Evolutionary conservation across 1,140 invertebrate species (phyloP).

Genomic region (Diachasmimorpha longicaudata): DNA sequence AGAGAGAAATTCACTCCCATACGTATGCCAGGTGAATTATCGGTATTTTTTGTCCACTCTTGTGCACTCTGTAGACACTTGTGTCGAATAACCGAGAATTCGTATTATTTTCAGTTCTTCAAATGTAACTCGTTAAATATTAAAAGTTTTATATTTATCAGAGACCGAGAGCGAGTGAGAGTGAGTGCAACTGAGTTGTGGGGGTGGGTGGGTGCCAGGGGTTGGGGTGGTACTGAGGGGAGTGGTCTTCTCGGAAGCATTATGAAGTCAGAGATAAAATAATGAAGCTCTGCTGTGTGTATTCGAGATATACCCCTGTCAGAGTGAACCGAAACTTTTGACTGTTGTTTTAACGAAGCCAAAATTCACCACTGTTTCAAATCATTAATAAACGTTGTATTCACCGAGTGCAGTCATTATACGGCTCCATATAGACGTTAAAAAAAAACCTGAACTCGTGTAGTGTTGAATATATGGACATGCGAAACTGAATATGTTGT

Average conservation of each 20-base stretch:
- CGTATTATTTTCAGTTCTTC: background rate
- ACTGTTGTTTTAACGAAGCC: background rate
- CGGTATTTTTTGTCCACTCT: background rate
- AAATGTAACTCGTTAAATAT: background rate
- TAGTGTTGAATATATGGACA: background rate
- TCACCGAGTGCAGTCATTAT: background rate
- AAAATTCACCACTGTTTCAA: background rate
- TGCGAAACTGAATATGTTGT: background rate
- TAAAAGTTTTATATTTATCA: background rate
- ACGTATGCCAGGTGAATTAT: constrained; percentile 1
- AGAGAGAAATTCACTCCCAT: constrained; percentile 17
- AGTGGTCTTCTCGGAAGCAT: background rate
- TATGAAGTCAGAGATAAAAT: background rate
- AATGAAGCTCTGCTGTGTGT: background rate
- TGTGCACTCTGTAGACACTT: background rate
- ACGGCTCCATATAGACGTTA: background rate
- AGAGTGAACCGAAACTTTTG: background rate
- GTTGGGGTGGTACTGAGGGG: no score
- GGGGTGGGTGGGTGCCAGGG: no score
- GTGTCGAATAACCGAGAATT: background rate
- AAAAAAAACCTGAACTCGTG: background rate
- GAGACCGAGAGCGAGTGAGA: no score
- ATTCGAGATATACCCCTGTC: background rate
- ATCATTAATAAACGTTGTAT: background rate
- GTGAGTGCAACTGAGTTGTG: no score